A percentile compares a stretch with the other conserved stretches of the same genome.
Evolutionary conservation across 2,113 vertebrate species (phyloP).

Genomic region (Stercorarius parasiticus): DNA sequence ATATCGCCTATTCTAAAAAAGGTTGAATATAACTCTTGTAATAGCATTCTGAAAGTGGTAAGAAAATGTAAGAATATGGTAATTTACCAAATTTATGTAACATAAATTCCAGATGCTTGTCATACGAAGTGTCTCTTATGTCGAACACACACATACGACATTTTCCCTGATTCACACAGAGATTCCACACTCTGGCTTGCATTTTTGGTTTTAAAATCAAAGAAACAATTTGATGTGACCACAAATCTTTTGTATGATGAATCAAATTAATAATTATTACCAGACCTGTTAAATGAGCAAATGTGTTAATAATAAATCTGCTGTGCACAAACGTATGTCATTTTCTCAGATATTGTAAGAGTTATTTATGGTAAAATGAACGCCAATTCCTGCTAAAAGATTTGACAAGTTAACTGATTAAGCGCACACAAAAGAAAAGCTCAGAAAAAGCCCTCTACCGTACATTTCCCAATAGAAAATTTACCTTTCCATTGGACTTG

Average conservation of each 20-base stretch:
- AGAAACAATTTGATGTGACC: not conserved
- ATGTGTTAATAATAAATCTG: not conserved
- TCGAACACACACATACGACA: not conserved
- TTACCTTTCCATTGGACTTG: conserved; percentile 7
- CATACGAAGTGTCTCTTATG: not conserved
- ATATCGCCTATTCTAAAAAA: not conserved
- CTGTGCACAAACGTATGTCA: not conserved
- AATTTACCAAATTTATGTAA: not conserved
- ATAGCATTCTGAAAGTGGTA: not conserved
- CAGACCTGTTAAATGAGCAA: conserved; percentile 17
- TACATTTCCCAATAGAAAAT: not conserved
- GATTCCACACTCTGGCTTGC: not conserved
- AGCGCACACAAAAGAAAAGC: not conserved
- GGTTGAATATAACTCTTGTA: not conserved
- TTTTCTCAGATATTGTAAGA: not conserved
- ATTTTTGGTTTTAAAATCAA: conserved; percentile 4
- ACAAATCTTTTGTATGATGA: not conserved
- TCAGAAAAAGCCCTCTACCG: not conserved
- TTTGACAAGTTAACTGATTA: conserved; percentile 16
- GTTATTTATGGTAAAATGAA: conserved; percentile 21
- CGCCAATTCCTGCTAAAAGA: not conserved
- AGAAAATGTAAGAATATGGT: not conserved
- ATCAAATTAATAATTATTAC: conserved; percentile 19
- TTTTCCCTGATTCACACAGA: not conserved
- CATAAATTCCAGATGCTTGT: conserved; percentile 12